phyloP scores from a whole-genome alignment of 2,888 invertebrate genomes.

The Spilosoma lubricipeda region DNA sequence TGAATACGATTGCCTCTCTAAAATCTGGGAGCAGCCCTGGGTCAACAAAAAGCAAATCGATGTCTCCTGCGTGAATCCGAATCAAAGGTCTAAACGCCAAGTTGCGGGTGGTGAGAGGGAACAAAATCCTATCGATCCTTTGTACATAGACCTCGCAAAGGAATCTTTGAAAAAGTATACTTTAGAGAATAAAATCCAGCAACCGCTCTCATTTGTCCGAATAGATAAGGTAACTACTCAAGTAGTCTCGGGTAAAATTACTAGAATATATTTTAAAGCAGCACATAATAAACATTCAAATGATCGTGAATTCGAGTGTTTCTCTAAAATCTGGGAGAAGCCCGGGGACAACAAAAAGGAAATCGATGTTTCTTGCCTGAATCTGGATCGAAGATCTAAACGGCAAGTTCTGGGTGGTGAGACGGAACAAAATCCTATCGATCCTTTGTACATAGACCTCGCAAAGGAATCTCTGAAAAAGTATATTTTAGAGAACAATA shows the following conservation, averaged over 20 bases:
- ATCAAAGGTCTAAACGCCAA: conserved; percentile 31
- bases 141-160: conserved; percentile 13
- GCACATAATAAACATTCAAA: not conserved
- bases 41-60: conserved; percentile 41
- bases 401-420: not conserved
- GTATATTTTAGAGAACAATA: conserved; percentile 41
- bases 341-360: not conserved
- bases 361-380: not conserved
- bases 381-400: not conserved
- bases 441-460: conserved; percentile 44
- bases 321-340: conserved; percentile 5
- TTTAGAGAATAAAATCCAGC: not conserved
- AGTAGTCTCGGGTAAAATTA: conserved; percentile 8
- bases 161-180: conserved; percentile 26
- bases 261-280: conserved; percentile 10
- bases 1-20: conserved; percentile 38
- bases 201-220: not conserved
- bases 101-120: conserved; percentile 29
- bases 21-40: conserved; percentile 46
- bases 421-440: conserved; percentile 25
- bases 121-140: conserved; percentile 21
- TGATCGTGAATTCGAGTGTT: not conserved
- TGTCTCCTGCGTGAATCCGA: conserved; percentile 40
- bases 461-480: conserved; percentile 54
- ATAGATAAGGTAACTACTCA: not conserved